A percentile compares a stretch with the other conserved stretches of the same genome.
phyloP scores from a whole-genome alignment of 2,113 vertebrate species.

The Garra rufa region DNA sequence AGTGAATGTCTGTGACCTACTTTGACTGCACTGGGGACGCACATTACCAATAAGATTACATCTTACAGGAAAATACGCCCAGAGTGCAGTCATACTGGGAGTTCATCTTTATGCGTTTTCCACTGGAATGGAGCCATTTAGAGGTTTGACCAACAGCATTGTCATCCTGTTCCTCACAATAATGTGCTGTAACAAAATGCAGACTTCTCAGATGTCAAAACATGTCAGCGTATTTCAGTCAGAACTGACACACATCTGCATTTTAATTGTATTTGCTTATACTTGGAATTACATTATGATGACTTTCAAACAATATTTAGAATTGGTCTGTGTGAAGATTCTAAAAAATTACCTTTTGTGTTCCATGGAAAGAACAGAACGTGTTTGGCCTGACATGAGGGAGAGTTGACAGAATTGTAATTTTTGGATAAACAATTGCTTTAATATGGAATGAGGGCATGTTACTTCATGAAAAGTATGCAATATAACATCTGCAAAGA shows the following conservation, averaged over 20 bases:
- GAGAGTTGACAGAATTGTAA: background rate
- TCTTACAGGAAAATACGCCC: conserved; percentile 49
- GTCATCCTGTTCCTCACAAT: background rate
- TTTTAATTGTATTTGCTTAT: background rate
- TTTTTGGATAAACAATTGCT: background rate
- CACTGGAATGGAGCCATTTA: conserved; percentile 24
- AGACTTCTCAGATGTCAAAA: conserved; percentile 1
- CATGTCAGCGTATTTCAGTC: background rate
- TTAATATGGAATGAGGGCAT: background rate
- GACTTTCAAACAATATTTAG: background rate
- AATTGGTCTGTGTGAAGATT: background rate
- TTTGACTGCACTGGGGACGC: conserved; percentile 61
- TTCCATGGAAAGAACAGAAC: background rate
- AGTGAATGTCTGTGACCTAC: conserved; percentile 67
- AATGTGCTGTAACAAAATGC: background rate
- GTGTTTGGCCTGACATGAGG: background rate
- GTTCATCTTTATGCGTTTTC: conserved; percentile 39
- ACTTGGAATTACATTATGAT: background rate
- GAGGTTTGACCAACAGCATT: conserved; percentile 12
- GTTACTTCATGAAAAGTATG: background rate
- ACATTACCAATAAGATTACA: conserved; percentile 52
- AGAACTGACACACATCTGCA: background rate
- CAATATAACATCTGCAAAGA: conserved; percentile 5
- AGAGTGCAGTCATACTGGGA: conserved; percentile 28
- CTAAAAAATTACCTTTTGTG: background rate